phyloP scores from a whole-genome alignment of 1,140 invertebrate genomes.

The Drosophila malerkotliana region DNA sequence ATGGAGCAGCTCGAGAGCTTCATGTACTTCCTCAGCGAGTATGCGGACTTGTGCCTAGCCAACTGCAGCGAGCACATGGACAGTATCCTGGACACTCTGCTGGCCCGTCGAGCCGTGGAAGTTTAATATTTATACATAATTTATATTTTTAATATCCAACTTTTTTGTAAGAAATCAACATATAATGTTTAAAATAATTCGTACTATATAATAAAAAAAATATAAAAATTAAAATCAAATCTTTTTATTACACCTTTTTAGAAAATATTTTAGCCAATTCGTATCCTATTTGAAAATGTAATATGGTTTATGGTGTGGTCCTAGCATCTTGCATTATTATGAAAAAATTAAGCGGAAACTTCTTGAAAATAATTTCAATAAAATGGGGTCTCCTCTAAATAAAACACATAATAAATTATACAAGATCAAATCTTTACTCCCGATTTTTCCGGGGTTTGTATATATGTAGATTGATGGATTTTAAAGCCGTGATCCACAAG shows the following conservation, averaged over 20 bases:
- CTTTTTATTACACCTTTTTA: neutral
- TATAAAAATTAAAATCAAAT: slow-evolving; percentile 7
- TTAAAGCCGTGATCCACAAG: too few relatives aligned
- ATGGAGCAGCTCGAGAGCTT: slow-evolving; percentile 71
- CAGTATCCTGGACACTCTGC: slow-evolving; percentile 66
- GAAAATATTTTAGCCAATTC: too few relatives aligned
- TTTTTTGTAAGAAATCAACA: slow-evolving; percentile 39
- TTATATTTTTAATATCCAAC: slow-evolving; percentile 3
- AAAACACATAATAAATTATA: too few relatives aligned
- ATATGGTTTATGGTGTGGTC: too few relatives aligned
- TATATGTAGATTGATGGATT: too few relatives aligned
- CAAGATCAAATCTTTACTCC: too few relatives aligned
- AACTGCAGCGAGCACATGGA: slow-evolving; percentile 77
- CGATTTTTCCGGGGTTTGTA: too few relatives aligned
- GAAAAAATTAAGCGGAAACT: too few relatives aligned
- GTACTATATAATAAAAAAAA: slow-evolving; percentile 26
- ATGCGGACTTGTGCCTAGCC: slow-evolving; percentile 71
- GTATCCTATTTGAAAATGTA: too few relatives aligned
- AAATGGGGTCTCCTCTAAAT: too few relatives aligned
- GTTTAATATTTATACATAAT: slow-evolving; percentile 21
- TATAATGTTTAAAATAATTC: slow-evolving; percentile 52
- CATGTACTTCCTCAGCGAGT: slow-evolving; percentile 72
- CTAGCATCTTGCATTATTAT: too few relatives aligned
- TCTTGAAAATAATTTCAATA: too few relatives aligned
- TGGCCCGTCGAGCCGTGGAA: slow-evolving; percentile 56